Evolutionary conservation across 2,113 vertebrate species (phyloP).

Genomic region (Drymodes brunneopygia): DNA sequence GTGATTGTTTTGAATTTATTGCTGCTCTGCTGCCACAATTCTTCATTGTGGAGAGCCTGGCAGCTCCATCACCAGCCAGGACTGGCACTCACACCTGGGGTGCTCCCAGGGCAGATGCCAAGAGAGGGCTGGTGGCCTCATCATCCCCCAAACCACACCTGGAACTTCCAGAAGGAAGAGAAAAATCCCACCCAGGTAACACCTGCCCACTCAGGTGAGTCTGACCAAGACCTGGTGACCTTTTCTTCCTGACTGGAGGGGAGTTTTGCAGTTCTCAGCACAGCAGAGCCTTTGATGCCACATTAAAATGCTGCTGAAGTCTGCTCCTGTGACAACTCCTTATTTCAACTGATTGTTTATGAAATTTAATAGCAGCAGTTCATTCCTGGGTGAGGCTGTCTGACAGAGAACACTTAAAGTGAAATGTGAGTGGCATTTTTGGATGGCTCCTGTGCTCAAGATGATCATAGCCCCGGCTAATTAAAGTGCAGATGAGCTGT

Average conservation of each 20-base stretch:
- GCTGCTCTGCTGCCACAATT: not conserved
- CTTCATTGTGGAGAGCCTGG: not conserved
- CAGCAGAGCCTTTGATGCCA: not conserved
- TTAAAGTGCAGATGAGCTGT: not conserved
- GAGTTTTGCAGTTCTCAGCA: not conserved
- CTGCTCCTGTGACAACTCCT: not conserved
- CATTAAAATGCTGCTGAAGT: not conserved
- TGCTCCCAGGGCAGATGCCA: not conserved
- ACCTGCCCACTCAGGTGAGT: not conserved
- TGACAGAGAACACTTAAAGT: not conserved
- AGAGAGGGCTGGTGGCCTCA: not conserved
- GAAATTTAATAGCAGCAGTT: not conserved
- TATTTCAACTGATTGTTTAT: not conserved
- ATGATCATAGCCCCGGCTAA: not conserved
- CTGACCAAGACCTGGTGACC: not conserved
- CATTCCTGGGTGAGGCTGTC: not conserved
- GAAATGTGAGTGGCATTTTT: not conserved
- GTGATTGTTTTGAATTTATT: not conserved
- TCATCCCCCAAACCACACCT: not conserved
- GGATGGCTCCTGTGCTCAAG: not conserved
- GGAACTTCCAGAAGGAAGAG: not conserved
- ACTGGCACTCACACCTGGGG: fast-evolving
- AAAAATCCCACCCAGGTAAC: not conserved
- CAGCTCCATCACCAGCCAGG: not conserved
- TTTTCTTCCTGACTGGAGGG: not conserved